A percentile compares a stretch with the other conserved stretches of the same genome.
These are phyloP conservation scores for Merops nubicus DNA, from an alignment of 2,113 vertebrate species.

Conservation along the genomic window DNA sequence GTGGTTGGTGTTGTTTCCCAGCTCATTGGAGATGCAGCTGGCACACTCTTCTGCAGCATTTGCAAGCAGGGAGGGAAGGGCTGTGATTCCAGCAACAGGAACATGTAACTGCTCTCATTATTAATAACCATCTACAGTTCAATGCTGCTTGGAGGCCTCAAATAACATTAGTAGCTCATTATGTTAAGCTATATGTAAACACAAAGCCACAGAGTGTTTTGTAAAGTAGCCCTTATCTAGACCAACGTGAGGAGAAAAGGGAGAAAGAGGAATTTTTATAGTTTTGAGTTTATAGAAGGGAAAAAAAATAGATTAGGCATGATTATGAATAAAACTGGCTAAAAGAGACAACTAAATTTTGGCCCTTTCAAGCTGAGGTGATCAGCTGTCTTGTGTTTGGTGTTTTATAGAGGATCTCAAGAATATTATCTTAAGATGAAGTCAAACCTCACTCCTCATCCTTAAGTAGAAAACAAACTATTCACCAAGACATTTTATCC, in stretches of 20 bases:
- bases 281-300: neutral
- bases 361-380: neutral
- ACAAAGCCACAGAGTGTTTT: neutral
- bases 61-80: neutral
- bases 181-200: conserved; percentile 27
- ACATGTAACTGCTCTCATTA: neutral
- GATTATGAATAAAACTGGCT: neutral
- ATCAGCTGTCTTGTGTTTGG: neutral
- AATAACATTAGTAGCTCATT: conserved; percentile 25
- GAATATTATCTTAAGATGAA: neutral
- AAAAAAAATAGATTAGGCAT: neutral
- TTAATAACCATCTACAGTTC: conserved; percentile 34
- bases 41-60: neutral
- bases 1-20: neutral
- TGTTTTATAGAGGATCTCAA: neutral
- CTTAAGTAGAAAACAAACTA: neutral
- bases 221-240: neutral
- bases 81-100: neutral
- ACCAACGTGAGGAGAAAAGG: neutral
- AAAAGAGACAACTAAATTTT: neutral
- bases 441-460: neutral
- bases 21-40: neutral
- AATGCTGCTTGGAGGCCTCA: neutral
- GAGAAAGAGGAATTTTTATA: neutral
- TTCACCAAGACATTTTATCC: neutral